phyloP scores from a whole-genome alignment of 2,113 vertebrate genomes.

The Jacana jacana region DNA sequence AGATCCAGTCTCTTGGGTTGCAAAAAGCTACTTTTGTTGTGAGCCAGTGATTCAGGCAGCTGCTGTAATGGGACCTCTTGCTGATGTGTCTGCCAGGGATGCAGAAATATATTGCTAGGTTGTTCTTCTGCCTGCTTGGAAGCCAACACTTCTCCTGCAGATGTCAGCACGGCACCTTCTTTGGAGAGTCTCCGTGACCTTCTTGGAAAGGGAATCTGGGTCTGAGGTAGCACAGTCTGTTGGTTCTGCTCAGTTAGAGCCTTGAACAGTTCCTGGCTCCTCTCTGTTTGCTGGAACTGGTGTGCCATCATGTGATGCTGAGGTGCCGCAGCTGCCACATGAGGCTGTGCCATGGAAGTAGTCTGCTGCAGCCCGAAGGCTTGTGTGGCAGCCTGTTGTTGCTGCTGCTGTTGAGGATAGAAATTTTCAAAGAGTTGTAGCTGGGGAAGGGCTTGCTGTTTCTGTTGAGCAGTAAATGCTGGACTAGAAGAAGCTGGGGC shows the following conservation, averaged over 20 bases:
- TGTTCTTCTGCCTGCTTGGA: constrained; percentile 74
- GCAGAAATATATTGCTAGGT: constrained; percentile 70
- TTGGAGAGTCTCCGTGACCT: constrained; percentile 93
- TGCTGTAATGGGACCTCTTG: constrained; percentile 67
- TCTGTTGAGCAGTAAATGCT: constrained; percentile 68
- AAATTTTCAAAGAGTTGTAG: constrained; percentile 83
- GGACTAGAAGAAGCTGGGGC: constrained; percentile 71
- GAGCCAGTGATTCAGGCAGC: constrained; percentile 54
- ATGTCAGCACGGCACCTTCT: constrained; percentile 83
- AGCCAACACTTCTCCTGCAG: constrained; percentile 62
- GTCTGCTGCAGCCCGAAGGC: constrained; percentile 69
- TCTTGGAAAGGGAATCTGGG: constrained; percentile 84
- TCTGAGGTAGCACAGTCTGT: constrained; percentile 78
- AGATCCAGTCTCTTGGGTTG: constrained; percentile 22
- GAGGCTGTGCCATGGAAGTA: constrained; percentile 69
- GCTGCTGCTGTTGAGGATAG: constrained; percentile 82
- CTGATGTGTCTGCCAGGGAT: constrained; percentile 75
- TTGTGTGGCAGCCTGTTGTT: constrained; percentile 70
- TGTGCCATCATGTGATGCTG: constrained; percentile 80
- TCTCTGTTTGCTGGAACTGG: constrained; percentile 75
- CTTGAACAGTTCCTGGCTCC: constrained; percentile 80
- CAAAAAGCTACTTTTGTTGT: constrained; percentile 36
- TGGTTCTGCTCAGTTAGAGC: constrained; percentile 77
- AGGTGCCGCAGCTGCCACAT: constrained; percentile 74
- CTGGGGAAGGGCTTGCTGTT: constrained; percentile 76